Evolutionary conservation across 2,113 vertebrate species (phyloP).

Genomic region (Datnioides undecimradiatus): DNA sequence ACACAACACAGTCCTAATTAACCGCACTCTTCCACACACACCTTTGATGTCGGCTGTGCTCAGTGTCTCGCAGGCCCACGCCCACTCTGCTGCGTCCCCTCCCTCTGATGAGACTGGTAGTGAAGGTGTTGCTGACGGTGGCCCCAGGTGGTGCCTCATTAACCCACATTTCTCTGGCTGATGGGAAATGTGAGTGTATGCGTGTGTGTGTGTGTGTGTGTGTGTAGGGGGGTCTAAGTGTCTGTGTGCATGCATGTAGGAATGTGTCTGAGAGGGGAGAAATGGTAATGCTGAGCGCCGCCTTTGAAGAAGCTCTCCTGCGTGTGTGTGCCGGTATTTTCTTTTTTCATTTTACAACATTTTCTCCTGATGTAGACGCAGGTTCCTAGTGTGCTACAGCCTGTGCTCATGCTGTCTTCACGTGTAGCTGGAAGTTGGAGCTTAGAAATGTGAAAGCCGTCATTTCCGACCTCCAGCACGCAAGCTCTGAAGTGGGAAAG

Average conservation of each 20-base stretch:
- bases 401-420: background rate
- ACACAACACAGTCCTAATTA: constrained; percentile 55
- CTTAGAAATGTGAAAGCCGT: background rate
- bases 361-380: constrained; percentile 11
- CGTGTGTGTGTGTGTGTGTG: too few relatives aligned
- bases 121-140: constrained; percentile 59
- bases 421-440: constrained; percentile 3
- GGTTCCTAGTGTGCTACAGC: background rate
- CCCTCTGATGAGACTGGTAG: constrained; percentile 36
- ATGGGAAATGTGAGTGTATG: constrained; percentile 41
- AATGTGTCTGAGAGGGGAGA: constrained; percentile 24
- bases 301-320: constrained; percentile 45
- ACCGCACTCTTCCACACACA: constrained; percentile 38
- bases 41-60: constrained; percentile 64
- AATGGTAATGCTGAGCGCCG: constrained; percentile 32
- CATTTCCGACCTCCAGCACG: background rate
- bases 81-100: constrained; percentile 26
- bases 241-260: background rate
- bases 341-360: constrained; percentile 21
- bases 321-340: constrained; percentile 3
- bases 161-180: constrained; percentile 72
- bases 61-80: constrained; percentile 19
- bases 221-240: background rate
- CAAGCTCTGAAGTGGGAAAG: background rate
- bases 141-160: constrained; percentile 73